These are phyloP conservation scores for Leptobrachium leishanense DNA, from an alignment of 2,113 vertebrate species.

Conservation along the genomic window DNA sequence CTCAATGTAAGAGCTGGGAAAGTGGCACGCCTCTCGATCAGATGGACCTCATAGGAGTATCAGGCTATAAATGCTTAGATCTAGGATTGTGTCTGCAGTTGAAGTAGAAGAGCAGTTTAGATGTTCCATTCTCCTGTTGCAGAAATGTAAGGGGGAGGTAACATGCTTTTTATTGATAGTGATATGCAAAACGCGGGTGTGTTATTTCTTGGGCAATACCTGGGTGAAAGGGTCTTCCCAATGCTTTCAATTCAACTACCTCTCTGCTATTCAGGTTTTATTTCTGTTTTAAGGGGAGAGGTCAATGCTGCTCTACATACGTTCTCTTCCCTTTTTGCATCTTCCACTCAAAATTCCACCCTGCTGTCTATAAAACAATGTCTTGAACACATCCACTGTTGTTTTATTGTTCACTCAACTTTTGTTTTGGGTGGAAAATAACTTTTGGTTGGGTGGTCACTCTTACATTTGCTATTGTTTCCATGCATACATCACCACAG, in stretches of 20 bases:
- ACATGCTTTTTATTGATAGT: not conserved
- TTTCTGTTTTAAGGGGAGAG: conserved; percentile 30
- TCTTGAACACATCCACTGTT: no score
- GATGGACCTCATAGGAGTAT: not conserved
- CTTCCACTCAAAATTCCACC: not conserved
- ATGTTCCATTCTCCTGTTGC: not conserved
- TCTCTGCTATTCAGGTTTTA: conserved; percentile 48
- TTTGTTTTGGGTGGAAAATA: no score
- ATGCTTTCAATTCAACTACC: conserved; percentile 46
- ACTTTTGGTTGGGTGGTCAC: no score
- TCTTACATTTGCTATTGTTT: no score
- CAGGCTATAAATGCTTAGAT: conserved; percentile 27
- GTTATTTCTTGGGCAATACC: conserved; percentile 9
- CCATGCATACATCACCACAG: no score
- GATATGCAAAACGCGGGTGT: conserved; percentile 43
- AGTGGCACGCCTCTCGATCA: not conserved
- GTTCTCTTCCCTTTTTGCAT: not conserved
- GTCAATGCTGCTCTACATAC: conserved; percentile 41
- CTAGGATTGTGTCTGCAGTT: not conserved
- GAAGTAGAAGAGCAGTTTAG: not conserved
- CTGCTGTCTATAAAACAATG: not conserved
- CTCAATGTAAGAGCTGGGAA: not conserved
- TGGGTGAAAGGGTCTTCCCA: conserved; percentile 18
- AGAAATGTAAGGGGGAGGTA: not conserved
- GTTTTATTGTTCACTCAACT: no score